Evolutionary conservation across 1,140 invertebrate genomes (phyloP).

Genomic region (Muscidifurax raptorellus): DNA sequence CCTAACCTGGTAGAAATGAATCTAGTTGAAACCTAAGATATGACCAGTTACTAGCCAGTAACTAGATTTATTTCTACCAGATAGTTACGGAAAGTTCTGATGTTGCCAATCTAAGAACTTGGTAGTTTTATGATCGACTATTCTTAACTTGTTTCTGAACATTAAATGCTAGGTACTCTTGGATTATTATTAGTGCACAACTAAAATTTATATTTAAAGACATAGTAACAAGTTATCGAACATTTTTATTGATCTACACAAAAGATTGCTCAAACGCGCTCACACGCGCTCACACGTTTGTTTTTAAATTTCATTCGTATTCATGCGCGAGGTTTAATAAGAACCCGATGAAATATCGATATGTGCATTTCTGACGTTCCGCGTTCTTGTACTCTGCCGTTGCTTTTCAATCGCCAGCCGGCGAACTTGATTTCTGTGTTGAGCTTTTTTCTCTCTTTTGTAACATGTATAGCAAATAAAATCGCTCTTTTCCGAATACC

Average conservation of each 20-base stretch:
- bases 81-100: no score
- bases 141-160: no score
- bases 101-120: no score
- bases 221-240: neutral
- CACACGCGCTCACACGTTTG: neutral
- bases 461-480: neutral
- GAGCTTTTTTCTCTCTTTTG: neutral
- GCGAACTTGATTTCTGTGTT: neutral
- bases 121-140: no score
- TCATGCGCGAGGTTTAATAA: slow-evolving; percentile 1
- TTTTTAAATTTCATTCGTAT: neutral
- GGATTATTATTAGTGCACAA: no score
- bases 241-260: neutral
- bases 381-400: neutral
- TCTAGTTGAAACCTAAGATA: no score
- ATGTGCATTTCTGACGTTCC: neutral
- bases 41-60: no score
- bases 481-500: neutral
- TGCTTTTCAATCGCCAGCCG: slow-evolving; percentile 3
- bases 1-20: no score
- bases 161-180: no score
- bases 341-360: slow-evolving; percentile 14
- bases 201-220: no score
- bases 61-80: no score
- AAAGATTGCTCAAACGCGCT: no score